Percentiles rank a stretch among this genome's conserved stretches.
These are phyloP conservation scores for Caenorhabditis remanei DNA, from an alignment of 1,140 invertebrate species.

Conservation along the genomic window DNA sequence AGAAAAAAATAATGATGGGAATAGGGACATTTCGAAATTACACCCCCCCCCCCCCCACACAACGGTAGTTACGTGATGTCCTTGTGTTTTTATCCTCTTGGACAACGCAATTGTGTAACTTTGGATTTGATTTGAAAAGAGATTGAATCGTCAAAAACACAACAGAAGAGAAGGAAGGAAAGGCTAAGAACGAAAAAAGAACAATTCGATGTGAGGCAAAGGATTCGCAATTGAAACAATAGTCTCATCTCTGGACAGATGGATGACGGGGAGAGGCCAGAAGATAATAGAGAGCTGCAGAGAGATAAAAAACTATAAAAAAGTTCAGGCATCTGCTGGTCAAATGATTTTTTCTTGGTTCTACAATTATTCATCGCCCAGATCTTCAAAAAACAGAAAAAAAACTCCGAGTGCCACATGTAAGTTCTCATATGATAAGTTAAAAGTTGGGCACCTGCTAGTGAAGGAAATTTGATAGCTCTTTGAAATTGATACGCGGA, in stretches of 20 bases:
- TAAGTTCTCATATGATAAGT: too few species aligned
- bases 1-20: conserved; percentile 22
- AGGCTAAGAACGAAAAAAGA: not conserved
- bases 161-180: not conserved
- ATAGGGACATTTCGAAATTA: conserved; percentile 41
- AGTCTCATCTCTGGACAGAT: not conserved
- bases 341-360: conserved; percentile 25
- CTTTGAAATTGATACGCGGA: conserved; percentile 43
- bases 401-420: too few species aligned
- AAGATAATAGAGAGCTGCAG: conserved; percentile 11
- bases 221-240: conserved; percentile 35
- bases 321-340: conserved; percentile 42
- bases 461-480: conserved; percentile 6
- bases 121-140: conserved; percentile 45
- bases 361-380: conserved; percentile 1
- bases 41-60: not conserved
- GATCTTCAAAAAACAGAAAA: too few species aligned
- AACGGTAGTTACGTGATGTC: conserved; percentile 53
- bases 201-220: conserved; percentile 8
- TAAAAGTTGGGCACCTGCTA: not conserved
- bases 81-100: conserved; percentile 31
- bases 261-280: not conserved
- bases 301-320: conserved; percentile 48
- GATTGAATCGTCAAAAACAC: conserved; percentile 43
- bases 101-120: conserved; percentile 49